Evolutionary conservation across 1,140 invertebrate species (phyloP), one percentile per base, ranked within the genome.

Genomic region (Pantala flavescens): DNA sequence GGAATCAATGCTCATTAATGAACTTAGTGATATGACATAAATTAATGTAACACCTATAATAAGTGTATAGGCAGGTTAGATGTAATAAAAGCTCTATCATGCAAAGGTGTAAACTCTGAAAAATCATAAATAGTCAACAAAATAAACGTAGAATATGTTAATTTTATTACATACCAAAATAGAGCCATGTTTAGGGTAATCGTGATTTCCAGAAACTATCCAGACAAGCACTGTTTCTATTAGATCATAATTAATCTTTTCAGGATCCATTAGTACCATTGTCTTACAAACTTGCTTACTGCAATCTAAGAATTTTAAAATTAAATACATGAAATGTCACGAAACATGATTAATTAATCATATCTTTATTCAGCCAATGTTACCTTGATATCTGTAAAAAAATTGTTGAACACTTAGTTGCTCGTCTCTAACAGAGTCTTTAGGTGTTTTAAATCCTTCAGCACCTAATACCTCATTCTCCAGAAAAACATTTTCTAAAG

Each of bases 161-260:
- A 36, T 9, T 36, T 36, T 9, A 36, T 36, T 36, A 36, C 77
- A 81, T 80, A 85, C 86, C 76, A 93, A 81, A 77, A 93, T 92
- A n/a, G 90, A 89, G 43, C 91, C 91, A 77, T 87, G 85, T 79
- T 81, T 85, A 5, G 91, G 90, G 86, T 90, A 91, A 11, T 88
- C 81, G 80, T 93, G 90, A 42, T 89, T 82, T 3, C 89, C 90
- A 24, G 84, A 80, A 23, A 89, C 86, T 78, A 85, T 87, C 86
- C 82, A 91, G 78, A 81, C 84, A 21, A 95, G 80, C 70, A 91
- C 84, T 49, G 85, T 82, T 78, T 94, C 90, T 43, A 95, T 88
- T 5, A 95, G 82, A 73, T 94, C 92, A 75, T 89, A 87, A 84
- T 95, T 93, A n/a, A 94, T 90, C 80, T 86, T 88, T 21, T 88